Base-by-base conservation (phyloP, 2,888 invertebrate species). In the Gerris lacustris region DNA sequence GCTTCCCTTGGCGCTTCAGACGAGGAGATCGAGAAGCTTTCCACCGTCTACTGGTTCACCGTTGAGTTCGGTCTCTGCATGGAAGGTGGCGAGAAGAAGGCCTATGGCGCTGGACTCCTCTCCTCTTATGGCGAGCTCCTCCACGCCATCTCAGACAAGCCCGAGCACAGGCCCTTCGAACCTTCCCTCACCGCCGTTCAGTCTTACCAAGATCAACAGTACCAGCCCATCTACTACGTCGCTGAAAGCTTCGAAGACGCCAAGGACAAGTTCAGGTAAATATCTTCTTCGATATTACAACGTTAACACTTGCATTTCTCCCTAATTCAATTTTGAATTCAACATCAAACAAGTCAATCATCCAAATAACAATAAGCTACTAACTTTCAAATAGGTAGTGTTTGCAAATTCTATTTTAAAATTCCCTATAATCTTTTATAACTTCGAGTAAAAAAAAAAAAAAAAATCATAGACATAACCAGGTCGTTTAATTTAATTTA, bases 1-100 rank as follows among this genome's bases (percentile, higher is more conserved):
- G 96, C 96, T 6, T 96, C 97, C 0, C 85, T 98, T 7, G 97
- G 98, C 7, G 96, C 96, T 11, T 89, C 91, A 5, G 96, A 98
- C 78, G 94, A 93, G 66, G 96, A 97, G 79, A 90, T 98, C 71
- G 88, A 91, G 78, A 96, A 94, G 82, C 83, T 98, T 76, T 96
- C 97, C 18, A 97, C 97, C 78, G 96, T 91, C 78, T 97, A 94
- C 85, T 97, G 97, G 97, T 97, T 97, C 84, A 97, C 96, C 72
- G 94, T 97, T 74, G 97, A 97, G 81, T 97, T 96, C 80, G 99
- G 99, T 74, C 86, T 99, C 67, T 99, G 99, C 87, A 92, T 94
- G 82, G 97, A 99, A 83, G 88, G 92, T 76, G 90, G 90, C 6
- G 86, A 92, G 78, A 86, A 94, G 73, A 96, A 96, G 82, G 99